phyloP scores from a whole-genome alignment of 1,140 invertebrate genomes.

The Drosophila serrata region DNA sequence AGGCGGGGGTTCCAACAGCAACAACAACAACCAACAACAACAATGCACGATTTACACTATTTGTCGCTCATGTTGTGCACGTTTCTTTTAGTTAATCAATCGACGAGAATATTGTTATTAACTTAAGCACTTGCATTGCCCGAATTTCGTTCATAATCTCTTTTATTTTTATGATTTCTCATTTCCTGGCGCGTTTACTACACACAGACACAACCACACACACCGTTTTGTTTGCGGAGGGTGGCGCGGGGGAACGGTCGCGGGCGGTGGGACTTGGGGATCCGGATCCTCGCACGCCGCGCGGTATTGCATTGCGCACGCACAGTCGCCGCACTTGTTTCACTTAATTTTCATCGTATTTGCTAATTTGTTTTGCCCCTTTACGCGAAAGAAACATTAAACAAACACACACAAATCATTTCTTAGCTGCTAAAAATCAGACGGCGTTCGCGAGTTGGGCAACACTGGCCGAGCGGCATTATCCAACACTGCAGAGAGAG shows the following conservation, averaged over 20 bases:
- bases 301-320: slow-evolving; percentile 37
- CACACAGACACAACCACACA: slow-evolving; percentile 6
- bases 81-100: slow-evolving; percentile 2
- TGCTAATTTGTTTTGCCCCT: slow-evolving; percentile 19
- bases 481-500: slow-evolving; percentile 24
- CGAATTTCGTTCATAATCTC: slow-evolving; percentile 30
- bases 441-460: slow-evolving; percentile 28
- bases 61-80: slow-evolving; percentile 29
- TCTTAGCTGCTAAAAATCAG: slow-evolving; percentile 35
- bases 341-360: slow-evolving; percentile 38
- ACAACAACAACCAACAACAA: slow-evolving; percentile 33
- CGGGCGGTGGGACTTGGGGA: slow-evolving; percentile 22
- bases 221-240: slow-evolving; percentile 12
- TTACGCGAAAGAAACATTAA: slow-evolving; percentile 32
- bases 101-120: slow-evolving; percentile 13
- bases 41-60: slow-evolving; percentile 28
- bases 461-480: slow-evolving; percentile 19
- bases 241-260: slow-evolving; percentile 6
- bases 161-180: slow-evolving; percentile 41
- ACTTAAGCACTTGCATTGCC: slow-evolving; percentile 10
- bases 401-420: slow-evolving; percentile 52
- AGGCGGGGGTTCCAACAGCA: slow-evolving; percentile 31
- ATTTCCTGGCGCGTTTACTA: slow-evolving; percentile 40
- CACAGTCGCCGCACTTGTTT: slow-evolving; percentile 6
- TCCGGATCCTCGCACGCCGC: slow-evolving; percentile 29